phyloP scores from a whole-genome alignment of 2,797 vertebrate species.

The Australoheros facetus region DNA sequence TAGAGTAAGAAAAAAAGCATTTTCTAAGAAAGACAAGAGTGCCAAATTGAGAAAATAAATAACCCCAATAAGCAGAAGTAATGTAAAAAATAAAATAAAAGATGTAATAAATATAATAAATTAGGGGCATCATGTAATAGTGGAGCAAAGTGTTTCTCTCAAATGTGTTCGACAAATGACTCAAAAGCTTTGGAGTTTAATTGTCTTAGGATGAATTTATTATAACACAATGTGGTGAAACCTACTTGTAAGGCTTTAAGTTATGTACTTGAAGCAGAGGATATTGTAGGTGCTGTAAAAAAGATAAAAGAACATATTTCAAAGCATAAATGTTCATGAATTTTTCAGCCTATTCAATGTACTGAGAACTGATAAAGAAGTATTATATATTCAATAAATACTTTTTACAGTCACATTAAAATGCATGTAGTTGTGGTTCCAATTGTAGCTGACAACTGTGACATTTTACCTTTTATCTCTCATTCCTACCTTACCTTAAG shows the following conservation, averaged over 20 bases:
- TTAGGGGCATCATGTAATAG: neutral
- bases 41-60: no score
- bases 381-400: neutral
- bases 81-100: neutral
- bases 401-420: neutral
- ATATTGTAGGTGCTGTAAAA: neutral
- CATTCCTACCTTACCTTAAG: slow-evolving; percentile 13
- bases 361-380: neutral
- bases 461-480: slow-evolving; percentile 39
- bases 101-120: neutral
- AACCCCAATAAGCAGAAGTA: neutral
- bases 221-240: neutral
- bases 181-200: neutral
- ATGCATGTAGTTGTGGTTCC: neutral
- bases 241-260: neutral
- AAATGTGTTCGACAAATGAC: no score
- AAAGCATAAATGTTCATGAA: neutral
- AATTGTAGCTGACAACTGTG: slow-evolving; percentile 25
- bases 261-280: neutral
- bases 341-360: neutral
- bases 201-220: neutral
- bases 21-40: no score
- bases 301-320: neutral
- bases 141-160: no score
- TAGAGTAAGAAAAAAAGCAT: no score